These are phyloP conservation scores for Dicentrarchus labrax DNA, from an alignment of 2,113 vertebrate genomes.

Conservation along the genomic window DNA sequence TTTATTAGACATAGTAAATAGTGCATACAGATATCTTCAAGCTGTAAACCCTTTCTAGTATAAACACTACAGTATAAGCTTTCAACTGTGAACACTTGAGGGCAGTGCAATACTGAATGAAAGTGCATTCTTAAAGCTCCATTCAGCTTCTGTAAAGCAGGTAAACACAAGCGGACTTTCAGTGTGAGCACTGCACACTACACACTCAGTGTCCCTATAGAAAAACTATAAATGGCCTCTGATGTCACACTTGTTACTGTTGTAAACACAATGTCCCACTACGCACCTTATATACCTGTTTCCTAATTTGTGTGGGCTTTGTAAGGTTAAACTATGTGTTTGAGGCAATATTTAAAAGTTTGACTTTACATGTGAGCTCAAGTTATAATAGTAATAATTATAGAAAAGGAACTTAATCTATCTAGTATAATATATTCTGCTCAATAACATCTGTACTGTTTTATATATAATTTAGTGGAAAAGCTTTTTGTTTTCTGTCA, in stretches of 20 bases:
- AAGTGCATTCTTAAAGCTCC: neutral
- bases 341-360: too few species aligned
- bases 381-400: neutral
- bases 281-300: neutral
- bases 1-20: neutral
- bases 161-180: conserved; percentile 7
- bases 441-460: neutral
- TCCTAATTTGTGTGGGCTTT: neutral
- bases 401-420: neutral
- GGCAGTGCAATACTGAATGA: conserved; percentile 68
- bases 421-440: neutral
- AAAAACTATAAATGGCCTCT: conserved; percentile 5
- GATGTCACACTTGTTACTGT: neutral
- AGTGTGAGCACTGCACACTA: neutral
- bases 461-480: neutral
- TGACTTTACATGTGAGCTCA: neutral
- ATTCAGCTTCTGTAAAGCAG: conserved; percentile 28
- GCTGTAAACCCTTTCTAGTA: neutral
- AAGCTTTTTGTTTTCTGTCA: neutral
- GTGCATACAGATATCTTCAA: neutral
- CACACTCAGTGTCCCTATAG: neutral
- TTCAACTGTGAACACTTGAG: conserved; percentile 66
- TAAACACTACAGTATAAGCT: neutral
- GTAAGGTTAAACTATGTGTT: neutral
- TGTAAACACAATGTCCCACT: neutral